Evolutionary conservation across 1,140 invertebrate genomes (phyloP).

Genomic region (Diabrotica virgifera): DNA sequence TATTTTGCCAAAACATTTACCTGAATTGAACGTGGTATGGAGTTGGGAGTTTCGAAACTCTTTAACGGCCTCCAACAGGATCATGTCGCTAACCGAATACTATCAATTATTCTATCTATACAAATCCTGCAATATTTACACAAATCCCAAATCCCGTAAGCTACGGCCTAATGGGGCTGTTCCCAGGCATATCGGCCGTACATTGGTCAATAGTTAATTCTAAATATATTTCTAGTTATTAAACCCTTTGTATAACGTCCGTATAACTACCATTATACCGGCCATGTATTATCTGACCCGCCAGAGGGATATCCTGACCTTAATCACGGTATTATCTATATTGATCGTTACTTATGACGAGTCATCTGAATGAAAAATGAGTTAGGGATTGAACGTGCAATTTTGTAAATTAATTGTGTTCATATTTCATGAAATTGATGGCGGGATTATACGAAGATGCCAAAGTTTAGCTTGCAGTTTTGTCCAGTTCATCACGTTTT

Average conservation of each 20-base stretch:
- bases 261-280: neutral
- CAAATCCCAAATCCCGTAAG: constrained; percentile 3
- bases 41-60: too few relatives aligned
- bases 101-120: constrained; percentile 5
- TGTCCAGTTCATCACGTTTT: too few relatives aligned
- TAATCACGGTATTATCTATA: constrained; percentile 1
- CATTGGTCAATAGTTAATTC: neutral
- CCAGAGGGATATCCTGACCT: constrained; percentile 1
- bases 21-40: too few relatives aligned
- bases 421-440: neutral
- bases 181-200: neutral
- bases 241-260: neutral
- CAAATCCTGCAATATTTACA: constrained; percentile 10
- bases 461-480: too few relatives aligned
- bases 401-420: constrained; percentile 1
- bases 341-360: neutral
- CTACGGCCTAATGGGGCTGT: neutral
- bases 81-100: neutral
- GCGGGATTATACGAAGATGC: neutral
- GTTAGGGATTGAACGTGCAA: neutral
- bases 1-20: too few relatives aligned
- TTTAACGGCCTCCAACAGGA: neutral
- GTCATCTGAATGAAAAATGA: neutral
- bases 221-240: constrained; percentile 1
- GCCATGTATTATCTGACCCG: constrained; percentile 1